A percentile compares a stretch with the other conserved stretches of the same genome.
These are phyloP conservation scores for Geothlypis trichas DNA, from an alignment of 2,113 vertebrate species.

Conservation along the genomic window DNA sequence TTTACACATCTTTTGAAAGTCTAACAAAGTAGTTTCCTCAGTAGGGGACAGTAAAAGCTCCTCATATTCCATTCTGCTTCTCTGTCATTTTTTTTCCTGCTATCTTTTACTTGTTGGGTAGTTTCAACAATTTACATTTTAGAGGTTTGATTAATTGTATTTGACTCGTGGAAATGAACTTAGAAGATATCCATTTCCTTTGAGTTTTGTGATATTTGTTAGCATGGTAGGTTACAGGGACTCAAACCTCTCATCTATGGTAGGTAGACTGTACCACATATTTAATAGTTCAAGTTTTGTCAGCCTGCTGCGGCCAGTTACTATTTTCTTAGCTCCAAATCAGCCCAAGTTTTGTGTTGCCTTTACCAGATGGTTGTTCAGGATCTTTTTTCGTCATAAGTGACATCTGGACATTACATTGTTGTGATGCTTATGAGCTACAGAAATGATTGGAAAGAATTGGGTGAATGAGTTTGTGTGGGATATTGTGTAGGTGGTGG, in stretches of 20 bases:
- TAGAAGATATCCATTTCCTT: not conserved
- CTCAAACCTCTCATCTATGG: not conserved
- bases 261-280: not conserved
- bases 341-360: not conserved
- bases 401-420: not conserved
- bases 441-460: not conserved
- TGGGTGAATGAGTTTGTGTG: not conserved
- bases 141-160: not conserved
- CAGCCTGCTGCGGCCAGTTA: not conserved
- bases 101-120: not conserved
- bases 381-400: not conserved
- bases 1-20: not conserved
- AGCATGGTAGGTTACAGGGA: not conserved
- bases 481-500: not conserved
- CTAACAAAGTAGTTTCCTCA: not conserved
- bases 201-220: not conserved
- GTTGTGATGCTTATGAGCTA: not conserved
- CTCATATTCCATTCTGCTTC: not conserved
- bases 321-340: not conserved
- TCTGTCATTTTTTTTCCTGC: not conserved
- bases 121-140: not conserved
- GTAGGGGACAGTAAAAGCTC: not conserved
- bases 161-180: not conserved
- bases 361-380: not conserved
- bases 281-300: not conserved